A percentile compares a stretch with the other conserved stretches of the same genome.
phyloP scores from a whole-genome alignment of 2,113 vertebrate species.

The Xyrauchen texanus region DNA sequence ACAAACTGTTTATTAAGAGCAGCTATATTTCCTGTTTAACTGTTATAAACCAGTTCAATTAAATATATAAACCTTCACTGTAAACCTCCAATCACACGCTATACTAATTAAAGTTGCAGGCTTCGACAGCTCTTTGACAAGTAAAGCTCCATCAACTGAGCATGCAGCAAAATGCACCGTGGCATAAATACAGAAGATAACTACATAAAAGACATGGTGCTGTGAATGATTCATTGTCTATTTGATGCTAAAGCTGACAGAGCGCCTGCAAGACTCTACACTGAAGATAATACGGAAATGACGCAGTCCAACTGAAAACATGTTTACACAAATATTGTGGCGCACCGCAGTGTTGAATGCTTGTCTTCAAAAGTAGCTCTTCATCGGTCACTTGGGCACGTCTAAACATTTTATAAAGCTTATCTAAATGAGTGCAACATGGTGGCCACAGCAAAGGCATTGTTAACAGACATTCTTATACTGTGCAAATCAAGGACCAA shows the following conservation, averaged over 20 bases:
- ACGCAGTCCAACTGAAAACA: slow-evolving; percentile 28
- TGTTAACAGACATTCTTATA: neutral
- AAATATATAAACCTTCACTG: neutral
- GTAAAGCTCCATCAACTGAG: neutral
- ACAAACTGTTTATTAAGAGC: no score
- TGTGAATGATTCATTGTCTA: slow-evolving; percentile 29
- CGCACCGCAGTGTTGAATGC: neutral
- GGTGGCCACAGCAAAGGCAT: neutral
- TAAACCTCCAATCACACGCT: neutral
- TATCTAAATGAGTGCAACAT: neutral
- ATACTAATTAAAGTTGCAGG: slow-evolving; percentile 5
- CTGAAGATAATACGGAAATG: slow-evolving; percentile 35
- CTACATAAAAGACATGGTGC: neutral
- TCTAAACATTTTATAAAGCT: slow-evolving; percentile 9
- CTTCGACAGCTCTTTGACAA: neutral
- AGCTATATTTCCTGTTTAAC: no score
- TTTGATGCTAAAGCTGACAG: slow-evolving; percentile 7
- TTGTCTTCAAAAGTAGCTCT: neutral
- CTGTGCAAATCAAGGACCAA: neutral
- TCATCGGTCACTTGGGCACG: neutral
- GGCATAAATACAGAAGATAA: neutral
- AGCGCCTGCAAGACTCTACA: neutral
- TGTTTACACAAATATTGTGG: neutral
- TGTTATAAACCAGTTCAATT: no score
- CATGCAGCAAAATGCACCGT: neutral